These are phyloP conservation scores for Dryadula phaetusa DNA, from an alignment of 2,888 invertebrate genomes.

Conservation along the genomic window DNA sequence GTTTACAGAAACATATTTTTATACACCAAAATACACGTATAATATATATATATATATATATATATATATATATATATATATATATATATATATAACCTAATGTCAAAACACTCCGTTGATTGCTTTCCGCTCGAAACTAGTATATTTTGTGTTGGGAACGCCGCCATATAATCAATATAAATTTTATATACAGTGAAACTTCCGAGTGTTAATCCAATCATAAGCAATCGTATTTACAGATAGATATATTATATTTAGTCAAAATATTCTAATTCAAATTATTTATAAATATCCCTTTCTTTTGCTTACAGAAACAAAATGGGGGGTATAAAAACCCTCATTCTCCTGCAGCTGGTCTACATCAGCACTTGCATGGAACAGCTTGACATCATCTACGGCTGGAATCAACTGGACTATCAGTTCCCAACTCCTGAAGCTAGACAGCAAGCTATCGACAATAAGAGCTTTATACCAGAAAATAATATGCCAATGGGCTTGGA, in stretches of 20 bases:
- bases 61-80: too few species aligned
- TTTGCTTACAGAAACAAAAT: conserved; percentile 60
- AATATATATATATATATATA: too few species aligned
- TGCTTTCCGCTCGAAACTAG: too few species aligned
- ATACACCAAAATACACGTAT: too few species aligned
- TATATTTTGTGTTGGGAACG: too few species aligned
- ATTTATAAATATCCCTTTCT: conserved; percentile 5
- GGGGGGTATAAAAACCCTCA: conserved; percentile 65
- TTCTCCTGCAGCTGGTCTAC: conserved; percentile 69
- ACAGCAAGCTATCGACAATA: conserved; percentile 83
- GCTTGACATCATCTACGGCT: conserved; percentile 88
- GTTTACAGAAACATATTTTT: too few species aligned
- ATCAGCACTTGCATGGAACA: conserved; percentile 84
- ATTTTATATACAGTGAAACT: too few species aligned
- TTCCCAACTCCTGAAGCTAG: conserved; percentile 84
- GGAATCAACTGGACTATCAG: conserved; percentile 89
- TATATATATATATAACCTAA: too few species aligned
- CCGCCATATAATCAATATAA: too few species aligned
- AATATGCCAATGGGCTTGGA: conserved; percentile 91
- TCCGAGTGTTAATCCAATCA: neutral
- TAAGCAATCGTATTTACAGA: neutral
- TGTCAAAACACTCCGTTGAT: too few species aligned
- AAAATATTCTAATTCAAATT: neutral
- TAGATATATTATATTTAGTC: too few species aligned
- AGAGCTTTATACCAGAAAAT: conserved; percentile 87